Conservation (phyloP, 1,140 invertebrate species). For the Nilaparvata lugens region DNA sequence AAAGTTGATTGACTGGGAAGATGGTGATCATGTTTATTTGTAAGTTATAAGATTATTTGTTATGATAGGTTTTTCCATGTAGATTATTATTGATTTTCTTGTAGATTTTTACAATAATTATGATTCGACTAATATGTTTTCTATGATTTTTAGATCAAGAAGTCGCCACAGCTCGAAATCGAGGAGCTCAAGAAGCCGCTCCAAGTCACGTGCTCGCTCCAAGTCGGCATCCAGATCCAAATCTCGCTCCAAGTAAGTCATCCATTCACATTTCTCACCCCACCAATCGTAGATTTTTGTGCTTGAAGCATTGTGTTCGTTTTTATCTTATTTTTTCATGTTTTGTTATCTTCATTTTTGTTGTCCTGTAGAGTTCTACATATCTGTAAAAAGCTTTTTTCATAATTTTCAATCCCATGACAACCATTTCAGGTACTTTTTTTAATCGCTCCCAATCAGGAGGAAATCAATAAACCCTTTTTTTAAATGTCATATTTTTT, state of each 20-base stretch:
- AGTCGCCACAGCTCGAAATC: slow-evolving; percentile 26
- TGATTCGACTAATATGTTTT: no score
- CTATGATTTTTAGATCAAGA: slow-evolving; percentile 26
- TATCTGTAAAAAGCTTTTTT: not conserved
- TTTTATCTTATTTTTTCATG: not conserved
- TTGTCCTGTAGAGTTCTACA: slow-evolving; percentile 10
- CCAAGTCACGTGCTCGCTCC: slow-evolving; percentile 28
- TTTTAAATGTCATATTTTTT: slow-evolving; percentile 18
- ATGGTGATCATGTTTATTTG: no score
- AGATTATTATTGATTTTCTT: no score
- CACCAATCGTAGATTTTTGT: not conserved
- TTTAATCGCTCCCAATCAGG: no score
- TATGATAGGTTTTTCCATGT: no score
- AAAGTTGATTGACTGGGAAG: no score
- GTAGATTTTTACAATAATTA: no score
- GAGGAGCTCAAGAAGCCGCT: slow-evolving; percentile 23
- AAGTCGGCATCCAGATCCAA: slow-evolving; percentile 34
- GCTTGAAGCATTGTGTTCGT: not conserved
- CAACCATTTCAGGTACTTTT: slow-evolving; percentile 9
- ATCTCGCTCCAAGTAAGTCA: slow-evolving; percentile 27
- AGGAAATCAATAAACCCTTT: not conserved
- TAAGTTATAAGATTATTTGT: no score
- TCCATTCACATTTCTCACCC: not conserved
- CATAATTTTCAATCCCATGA: not conserved
- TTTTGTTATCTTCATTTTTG: not conserved